Evolutionary conservation across 2,797 vertebrate genomes (phyloP).

Genomic region (Euthynnus affinis): DNA sequence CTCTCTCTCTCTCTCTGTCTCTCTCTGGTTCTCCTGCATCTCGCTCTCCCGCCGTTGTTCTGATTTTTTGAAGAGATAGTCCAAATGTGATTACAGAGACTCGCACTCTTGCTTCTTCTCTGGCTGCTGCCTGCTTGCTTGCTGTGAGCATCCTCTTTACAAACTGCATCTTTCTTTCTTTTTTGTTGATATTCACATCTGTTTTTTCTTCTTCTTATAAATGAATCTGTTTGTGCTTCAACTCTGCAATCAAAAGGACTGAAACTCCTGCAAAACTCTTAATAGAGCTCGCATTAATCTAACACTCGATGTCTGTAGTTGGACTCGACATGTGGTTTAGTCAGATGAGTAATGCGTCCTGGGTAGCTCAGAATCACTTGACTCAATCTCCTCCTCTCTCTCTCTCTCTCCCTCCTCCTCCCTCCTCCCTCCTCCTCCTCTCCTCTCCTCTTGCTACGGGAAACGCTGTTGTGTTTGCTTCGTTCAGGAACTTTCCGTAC

Average conservation of each 20-base stretch:
- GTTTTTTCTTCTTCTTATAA: constrained; percentile 10
- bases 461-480: constrained; percentile 60
- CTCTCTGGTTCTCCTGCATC: background rate
- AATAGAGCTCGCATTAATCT: background rate
- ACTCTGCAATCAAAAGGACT: constrained; percentile 11
- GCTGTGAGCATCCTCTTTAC: constrained; percentile 13
- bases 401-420: background rate
- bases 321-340: constrained; percentile 46
- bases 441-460: constrained; percentile 28
- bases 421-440: background rate
- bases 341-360: constrained; percentile 8
- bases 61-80: constrained; percentile 20
- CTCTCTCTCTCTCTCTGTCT: no score
- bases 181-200: background rate
- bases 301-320: background rate
- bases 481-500: constrained; percentile 74
- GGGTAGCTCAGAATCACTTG: constrained; percentile 57
- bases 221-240: background rate
- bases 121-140: constrained; percentile 11
- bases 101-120: background rate
- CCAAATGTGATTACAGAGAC: constrained; percentile 33
- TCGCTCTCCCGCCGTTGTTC: constrained; percentile 20
- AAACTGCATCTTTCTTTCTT: background rate
- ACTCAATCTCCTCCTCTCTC: constrained; percentile 9
- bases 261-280: constrained; percentile 1